A percentile compares a stretch with the other conserved stretches of the same genome.
Conservation (phyloP, 2,113 vertebrate genomes). For the Gallinago jamesoni region DNA sequence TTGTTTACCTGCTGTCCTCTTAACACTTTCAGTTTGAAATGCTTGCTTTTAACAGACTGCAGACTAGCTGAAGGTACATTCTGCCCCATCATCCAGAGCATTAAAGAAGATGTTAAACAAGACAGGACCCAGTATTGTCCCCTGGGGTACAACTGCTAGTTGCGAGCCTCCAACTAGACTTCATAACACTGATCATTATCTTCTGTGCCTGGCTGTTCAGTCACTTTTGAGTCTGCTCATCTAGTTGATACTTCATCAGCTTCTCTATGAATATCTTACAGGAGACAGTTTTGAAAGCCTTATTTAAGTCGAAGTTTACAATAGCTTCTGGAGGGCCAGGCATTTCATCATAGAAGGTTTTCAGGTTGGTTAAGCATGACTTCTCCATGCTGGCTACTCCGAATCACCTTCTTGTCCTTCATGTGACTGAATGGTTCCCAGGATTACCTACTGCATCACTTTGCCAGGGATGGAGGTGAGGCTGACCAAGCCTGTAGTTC, state of each 20-base stretch:
- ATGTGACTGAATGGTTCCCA: background rate
- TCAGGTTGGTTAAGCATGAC: background rate
- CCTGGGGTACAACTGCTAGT: background rate
- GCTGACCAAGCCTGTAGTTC: background rate
- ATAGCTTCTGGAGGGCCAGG: background rate
- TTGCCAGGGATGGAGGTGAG: background rate
- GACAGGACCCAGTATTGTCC: background rate
- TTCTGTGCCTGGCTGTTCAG: background rate
- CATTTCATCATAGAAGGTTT: background rate
- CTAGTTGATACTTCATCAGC: background rate
- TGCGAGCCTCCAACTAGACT: background rate
- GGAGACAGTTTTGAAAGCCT: background rate
- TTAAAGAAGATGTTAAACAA: background rate
- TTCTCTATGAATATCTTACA: background rate
- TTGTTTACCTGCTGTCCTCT: background rate
- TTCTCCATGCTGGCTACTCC: background rate
- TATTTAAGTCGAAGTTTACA: background rate
- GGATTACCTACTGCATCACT: background rate
- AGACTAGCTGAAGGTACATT: background rate
- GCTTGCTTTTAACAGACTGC: background rate
- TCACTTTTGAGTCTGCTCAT: background rate
- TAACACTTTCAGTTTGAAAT: background rate
- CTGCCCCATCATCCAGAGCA: background rate
- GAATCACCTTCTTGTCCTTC: background rate
- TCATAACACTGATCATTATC: background rate